phyloP scores from a whole-genome alignment of 2,113 vertebrate genomes.

The Diadophis punctatus region DNA sequence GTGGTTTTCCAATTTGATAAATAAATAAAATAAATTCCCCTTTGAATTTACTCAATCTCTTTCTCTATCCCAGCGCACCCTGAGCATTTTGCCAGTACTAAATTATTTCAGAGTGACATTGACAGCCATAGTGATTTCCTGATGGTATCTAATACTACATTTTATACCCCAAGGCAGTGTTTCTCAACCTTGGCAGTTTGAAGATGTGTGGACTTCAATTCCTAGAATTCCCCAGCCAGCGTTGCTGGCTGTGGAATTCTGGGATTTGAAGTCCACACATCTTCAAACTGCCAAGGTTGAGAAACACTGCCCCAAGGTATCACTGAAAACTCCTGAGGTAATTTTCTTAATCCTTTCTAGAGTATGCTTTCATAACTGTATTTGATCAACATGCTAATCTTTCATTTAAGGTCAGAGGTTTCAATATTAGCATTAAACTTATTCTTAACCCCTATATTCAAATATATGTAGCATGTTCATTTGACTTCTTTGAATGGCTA shows the following conservation, averaged over 20 bases:
- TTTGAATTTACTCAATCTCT: background rate
- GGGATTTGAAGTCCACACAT: too few species aligned
- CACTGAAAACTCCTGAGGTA: background rate
- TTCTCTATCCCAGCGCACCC: background rate
- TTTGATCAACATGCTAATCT: background rate
- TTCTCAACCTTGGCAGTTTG: too few species aligned
- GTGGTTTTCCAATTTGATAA: background rate
- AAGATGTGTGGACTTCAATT: too few species aligned
- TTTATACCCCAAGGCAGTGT: background rate
- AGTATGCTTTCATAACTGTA: background rate
- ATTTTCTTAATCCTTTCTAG: background rate
- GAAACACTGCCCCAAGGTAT: background rate
- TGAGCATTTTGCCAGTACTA: background rate
- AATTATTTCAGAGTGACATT: background rate
- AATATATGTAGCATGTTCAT: background rate
- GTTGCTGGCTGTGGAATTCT: too few species aligned
- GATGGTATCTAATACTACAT: background rate
- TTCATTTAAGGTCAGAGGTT: background rate
- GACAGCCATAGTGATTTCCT: background rate
- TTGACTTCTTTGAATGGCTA: background rate
- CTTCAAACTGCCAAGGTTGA: too few species aligned
- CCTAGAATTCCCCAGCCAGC: too few species aligned
- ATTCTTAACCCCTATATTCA: background rate
- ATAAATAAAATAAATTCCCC: background rate
- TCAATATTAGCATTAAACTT: background rate